Evolutionary conservation across 2,113 vertebrate species (phyloP).

Genomic region (Macroglossus sobrinus): DNA sequence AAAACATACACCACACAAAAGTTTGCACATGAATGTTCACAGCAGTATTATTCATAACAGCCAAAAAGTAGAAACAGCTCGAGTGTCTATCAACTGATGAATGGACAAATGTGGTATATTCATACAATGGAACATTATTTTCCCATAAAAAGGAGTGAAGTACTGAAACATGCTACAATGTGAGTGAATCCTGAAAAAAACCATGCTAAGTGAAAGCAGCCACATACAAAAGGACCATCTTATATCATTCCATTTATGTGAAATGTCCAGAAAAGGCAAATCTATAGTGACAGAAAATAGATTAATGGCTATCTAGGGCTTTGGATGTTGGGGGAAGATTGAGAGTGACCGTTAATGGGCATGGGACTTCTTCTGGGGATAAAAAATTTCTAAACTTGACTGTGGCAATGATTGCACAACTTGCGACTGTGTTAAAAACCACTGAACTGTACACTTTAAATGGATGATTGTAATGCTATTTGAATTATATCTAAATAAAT

Average conservation of each 20-base stretch:
- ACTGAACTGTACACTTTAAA: background rate
- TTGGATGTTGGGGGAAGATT: background rate
- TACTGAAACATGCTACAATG: background rate
- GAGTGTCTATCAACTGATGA: background rate
- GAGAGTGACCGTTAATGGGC: background rate
- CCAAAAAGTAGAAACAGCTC: background rate
- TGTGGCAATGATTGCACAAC: background rate
- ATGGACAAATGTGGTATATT: background rate
- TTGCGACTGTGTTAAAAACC: background rate
- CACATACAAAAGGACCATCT: background rate
- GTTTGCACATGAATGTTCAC: background rate
- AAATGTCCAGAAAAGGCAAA: background rate
- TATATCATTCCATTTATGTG: background rate
- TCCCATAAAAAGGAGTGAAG: background rate
- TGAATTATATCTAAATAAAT: background rate
- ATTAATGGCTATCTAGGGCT: background rate
- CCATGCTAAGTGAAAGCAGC: background rate
- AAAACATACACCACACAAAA: background rate
- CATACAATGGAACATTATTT: background rate
- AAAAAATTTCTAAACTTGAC: background rate
- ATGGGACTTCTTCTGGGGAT: background rate
- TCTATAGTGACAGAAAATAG: background rate
- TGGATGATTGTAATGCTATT: background rate
- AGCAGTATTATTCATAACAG: background rate
- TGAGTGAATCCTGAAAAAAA: background rate